Evolutionary conservation across 2,113 vertebrate species (phyloP).

Genomic region (Indicator maculatus): DNA sequence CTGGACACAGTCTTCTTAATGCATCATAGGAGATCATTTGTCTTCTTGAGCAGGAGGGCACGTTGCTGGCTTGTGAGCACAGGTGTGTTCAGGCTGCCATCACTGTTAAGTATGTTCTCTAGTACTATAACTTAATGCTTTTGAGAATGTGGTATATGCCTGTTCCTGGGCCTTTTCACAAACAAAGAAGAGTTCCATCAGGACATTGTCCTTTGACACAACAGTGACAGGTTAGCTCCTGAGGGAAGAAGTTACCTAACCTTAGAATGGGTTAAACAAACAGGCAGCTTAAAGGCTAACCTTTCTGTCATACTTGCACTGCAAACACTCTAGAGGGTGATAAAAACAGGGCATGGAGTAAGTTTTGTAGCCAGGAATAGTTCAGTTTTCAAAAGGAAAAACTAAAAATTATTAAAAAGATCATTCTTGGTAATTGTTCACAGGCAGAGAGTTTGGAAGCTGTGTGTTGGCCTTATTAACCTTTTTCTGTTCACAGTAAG

Average conservation of each 20-base stretch:
- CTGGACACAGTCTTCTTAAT: background rate
- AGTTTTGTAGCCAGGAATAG: background rate
- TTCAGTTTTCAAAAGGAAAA: background rate
- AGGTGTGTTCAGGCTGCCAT: background rate
- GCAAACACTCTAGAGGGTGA: background rate
- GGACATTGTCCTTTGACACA: background rate
- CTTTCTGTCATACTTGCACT: background rate
- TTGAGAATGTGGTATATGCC: background rate
- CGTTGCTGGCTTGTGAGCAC: background rate
- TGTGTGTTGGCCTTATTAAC: slow-evolving; percentile 31
- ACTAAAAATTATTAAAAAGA: background rate
- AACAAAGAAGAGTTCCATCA: background rate
- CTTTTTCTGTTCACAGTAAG: slow-evolving; percentile 47
- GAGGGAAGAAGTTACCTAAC: background rate
- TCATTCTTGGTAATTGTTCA: background rate
- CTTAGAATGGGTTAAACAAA: background rate
- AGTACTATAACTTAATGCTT: background rate
- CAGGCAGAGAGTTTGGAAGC: background rate
- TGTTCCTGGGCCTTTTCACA: background rate
- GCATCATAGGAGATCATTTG: background rate
- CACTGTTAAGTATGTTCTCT: background rate
- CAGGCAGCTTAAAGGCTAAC: background rate
- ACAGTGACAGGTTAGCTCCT: background rate
- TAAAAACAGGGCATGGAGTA: background rate
- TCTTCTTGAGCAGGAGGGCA: background rate